These are phyloP conservation scores for Macrophya alboannulata DNA, from an alignment of 2,888 invertebrate genomes.

Conservation along the genomic window DNA sequence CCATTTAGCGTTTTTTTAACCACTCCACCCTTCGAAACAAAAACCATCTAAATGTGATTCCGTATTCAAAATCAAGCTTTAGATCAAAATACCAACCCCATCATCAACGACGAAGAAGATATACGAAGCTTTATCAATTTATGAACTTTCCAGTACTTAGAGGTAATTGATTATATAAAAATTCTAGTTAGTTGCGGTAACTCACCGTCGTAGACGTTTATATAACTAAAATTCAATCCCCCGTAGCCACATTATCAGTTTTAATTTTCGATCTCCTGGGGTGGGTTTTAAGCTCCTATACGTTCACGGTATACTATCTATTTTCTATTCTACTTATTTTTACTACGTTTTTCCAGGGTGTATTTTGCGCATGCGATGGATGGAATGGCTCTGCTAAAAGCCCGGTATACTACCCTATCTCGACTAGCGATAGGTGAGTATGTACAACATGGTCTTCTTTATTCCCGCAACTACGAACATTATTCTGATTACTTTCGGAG, in stretches of 20 bases:
- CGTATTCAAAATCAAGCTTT: not conserved
- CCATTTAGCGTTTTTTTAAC: no score
- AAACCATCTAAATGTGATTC: not conserved
- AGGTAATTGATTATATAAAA: not conserved
- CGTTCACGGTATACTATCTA: not conserved
- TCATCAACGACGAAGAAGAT: not conserved
- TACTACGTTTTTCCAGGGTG: not conserved
- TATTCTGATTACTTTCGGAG: slow-evolving; percentile 47
- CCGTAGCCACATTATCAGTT: not conserved
- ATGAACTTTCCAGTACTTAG: not conserved
- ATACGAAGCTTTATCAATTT: not conserved
- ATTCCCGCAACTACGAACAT: slow-evolving; percentile 20
- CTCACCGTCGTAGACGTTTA: not conserved
- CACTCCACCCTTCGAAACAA: not conserved
- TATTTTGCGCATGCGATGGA: slow-evolving; percentile 1
- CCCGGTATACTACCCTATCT: not conserved
- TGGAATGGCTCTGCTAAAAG: slow-evolving; percentile 1
- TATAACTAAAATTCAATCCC: slow-evolving; percentile 12
- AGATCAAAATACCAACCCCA: not conserved
- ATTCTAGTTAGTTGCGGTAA: not conserved
- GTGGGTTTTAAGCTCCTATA: not conserved
- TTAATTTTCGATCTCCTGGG: not conserved
- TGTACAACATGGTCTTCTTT: not conserved
- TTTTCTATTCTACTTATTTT: not conserved
- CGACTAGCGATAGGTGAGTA: not conserved